Conservation (phyloP, 2,888 invertebrate genomes). For the Euspilapteryx auroguttella region DNA sequence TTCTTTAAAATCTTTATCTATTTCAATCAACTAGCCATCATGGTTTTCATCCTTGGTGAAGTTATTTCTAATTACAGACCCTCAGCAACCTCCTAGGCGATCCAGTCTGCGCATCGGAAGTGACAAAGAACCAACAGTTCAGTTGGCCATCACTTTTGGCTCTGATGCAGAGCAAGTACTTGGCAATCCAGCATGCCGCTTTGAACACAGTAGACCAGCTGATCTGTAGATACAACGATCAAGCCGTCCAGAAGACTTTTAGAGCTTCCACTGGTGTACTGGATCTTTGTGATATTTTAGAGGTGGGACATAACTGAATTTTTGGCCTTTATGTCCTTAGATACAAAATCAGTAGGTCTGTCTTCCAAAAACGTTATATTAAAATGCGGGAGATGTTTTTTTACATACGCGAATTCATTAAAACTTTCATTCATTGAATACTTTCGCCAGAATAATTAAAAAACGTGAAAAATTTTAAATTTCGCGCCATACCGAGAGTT, state of each 20-base stretch:
- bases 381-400: no score
- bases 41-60: background rate
- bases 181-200: conserved; percentile 51
- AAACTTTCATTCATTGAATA: conserved; percentile 1
- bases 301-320: conserved; percentile 36
- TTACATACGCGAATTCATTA: no score
- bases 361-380: no score
- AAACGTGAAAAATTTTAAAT: no score
- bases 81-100: conserved; percentile 54
- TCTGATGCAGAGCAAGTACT: conserved; percentile 45
- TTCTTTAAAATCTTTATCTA: background rate
- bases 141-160: conserved; percentile 44
- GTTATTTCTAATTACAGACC: conserved; percentile 17
- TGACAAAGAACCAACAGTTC: conserved; percentile 50
- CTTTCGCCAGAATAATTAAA: no score
- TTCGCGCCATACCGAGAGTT: no score
- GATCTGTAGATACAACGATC: conserved; percentile 42
- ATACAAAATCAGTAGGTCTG: no score
- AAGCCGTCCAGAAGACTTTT: conserved; percentile 48
- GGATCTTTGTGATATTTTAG: conserved; percentile 49
- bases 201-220: conserved; percentile 44
- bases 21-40: background rate
- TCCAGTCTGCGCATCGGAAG: conserved; percentile 36
- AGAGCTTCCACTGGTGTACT: conserved; percentile 45
- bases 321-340: no score